A percentile compares a stretch with the other conserved stretches of the same genome.
phyloP scores from a whole-genome alignment of 2,888 invertebrate species.

The Elysia crispata region DNA sequence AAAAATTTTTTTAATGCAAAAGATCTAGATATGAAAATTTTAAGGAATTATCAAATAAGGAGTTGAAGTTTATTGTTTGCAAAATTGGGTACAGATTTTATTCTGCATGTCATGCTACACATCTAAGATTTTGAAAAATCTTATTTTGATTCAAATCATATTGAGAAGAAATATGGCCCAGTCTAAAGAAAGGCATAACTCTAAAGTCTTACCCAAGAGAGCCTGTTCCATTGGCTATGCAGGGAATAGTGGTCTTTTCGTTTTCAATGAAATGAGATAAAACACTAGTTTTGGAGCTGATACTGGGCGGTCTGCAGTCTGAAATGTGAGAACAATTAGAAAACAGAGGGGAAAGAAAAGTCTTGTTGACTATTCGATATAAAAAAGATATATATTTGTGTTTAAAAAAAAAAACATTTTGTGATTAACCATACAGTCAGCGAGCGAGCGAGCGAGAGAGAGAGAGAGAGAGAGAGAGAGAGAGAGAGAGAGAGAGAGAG shows the following conservation, averaged over 20 bases:
- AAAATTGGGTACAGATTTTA: constrained; percentile 2
- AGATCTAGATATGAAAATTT: no score
- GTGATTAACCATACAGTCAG: neutral
- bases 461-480: no score
- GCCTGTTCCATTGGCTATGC: constrained; percentile 42
- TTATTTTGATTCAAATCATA: neutral
- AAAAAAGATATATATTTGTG: no score
- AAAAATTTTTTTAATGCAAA: no score
- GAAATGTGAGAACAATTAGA: constrained; percentile 1
- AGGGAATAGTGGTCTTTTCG: constrained; percentile 26
- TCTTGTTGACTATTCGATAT: no score
- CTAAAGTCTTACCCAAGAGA: constrained; percentile 35
- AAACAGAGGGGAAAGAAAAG: neutral
- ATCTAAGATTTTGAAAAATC: no score
- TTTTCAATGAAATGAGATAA: constrained; percentile 25
- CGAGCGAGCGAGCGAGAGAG: no score
- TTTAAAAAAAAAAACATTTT: no score
- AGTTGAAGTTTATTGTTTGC: neutral
- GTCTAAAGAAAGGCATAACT: no score
- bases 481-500: constrained; percentile 16
- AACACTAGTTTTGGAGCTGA: constrained; percentile 11
- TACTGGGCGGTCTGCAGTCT: constrained; percentile 47
- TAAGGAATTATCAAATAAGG: neutral
- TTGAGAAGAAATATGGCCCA: neutral
- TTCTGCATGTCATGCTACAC: no score